Evolutionary conservation across 2,888 invertebrate species (phyloP), one percentile per base, ranked within the genome.

Genomic region (Leucozona laternaria): DNA sequence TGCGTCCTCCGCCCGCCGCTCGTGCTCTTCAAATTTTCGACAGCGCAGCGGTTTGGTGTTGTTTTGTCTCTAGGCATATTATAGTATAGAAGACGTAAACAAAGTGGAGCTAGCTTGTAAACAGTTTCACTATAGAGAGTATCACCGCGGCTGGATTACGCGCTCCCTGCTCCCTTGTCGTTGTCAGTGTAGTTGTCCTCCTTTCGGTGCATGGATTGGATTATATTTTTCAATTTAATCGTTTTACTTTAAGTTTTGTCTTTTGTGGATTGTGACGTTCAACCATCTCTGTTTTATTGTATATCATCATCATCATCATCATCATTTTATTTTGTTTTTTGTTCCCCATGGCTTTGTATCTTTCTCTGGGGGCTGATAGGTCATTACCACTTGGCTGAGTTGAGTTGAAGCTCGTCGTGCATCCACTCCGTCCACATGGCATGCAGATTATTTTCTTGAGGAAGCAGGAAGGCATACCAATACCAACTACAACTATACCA

Each of bases 61-160:
- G 57, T 20, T 60, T 31, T 68, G 72, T 45, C 71, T 77, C 6
- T 31, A 34, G 20, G 37, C 68, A 34, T 40, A 50, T 15, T n/a
- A 37, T 28, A 15, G 40, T 34, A n/a, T n/a, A 17, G 66, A 76
- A 68, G 72, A 57, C 80, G 81, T 81, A 85, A 85, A 85, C 81
- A 85, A 70, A 77, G 77, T 85, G 85, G 70, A 85, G 55, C 53
- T 81, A 72, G 22, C 43, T 70, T 81, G 73, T 78, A 77, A 85
- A 85, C 81, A 81, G 68, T 85, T 81, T 85, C 81, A 77, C 70
- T 70, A 15, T 15, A 68, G 4, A 13, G 4, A 45, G 45, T 64
- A 31, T 22, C 81, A 77, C 81, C 81, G 81, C 81, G 81, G 43
- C 73, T 85, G 85, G 81, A 85, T 85, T 85, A 81, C 85, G 85